Percentiles rank a stretch among this genome's conserved stretches.
Evolutionary conservation across 1,140 invertebrate species (phyloP).

Genomic region (Zaprionus inermis): DNA sequence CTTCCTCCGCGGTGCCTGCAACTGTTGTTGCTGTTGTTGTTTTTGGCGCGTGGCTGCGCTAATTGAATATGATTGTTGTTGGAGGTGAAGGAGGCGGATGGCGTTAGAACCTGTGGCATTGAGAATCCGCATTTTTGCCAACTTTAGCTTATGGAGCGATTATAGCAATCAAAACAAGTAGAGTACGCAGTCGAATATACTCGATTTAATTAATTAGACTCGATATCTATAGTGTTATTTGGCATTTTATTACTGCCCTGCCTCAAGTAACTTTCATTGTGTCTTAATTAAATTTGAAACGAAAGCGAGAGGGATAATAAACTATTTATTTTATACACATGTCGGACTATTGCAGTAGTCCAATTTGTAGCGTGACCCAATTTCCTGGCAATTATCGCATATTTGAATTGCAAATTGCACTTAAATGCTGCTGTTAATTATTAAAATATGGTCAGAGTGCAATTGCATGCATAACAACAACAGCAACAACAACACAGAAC

Average conservation of each 20-base stretch:
- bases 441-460: slow-evolving; percentile 6
- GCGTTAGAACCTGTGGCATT: slow-evolving; percentile 11
- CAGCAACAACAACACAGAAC: not conserved
- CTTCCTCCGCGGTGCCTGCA: slow-evolving; percentile 3
- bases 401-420: slow-evolving; percentile 28
- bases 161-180: not conserved
- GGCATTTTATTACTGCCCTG: not conserved
- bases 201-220: not conserved
- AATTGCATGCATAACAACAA: not conserved
- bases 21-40: slow-evolving; percentile 13
- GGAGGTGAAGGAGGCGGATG: not conserved
- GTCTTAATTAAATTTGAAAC: not conserved
- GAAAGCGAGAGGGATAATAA: not conserved
- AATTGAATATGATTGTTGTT: slow-evolving; percentile 55
- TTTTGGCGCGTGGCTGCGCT: slow-evolving; percentile 45
- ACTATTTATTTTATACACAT: no score
- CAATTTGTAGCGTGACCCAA: not conserved
- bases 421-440: slow-evolving; percentile 24
- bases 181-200: not conserved
- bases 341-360: not conserved
- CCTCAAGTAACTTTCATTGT: not conserved
- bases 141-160: not conserved
- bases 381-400: slow-evolving; percentile 16
- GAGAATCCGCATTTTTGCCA: slow-evolving; percentile 5
- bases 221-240: not conserved